Evolutionary conservation across 2,113 vertebrate species (phyloP).

Genomic region (Puntigrus tetrazona): DNA sequence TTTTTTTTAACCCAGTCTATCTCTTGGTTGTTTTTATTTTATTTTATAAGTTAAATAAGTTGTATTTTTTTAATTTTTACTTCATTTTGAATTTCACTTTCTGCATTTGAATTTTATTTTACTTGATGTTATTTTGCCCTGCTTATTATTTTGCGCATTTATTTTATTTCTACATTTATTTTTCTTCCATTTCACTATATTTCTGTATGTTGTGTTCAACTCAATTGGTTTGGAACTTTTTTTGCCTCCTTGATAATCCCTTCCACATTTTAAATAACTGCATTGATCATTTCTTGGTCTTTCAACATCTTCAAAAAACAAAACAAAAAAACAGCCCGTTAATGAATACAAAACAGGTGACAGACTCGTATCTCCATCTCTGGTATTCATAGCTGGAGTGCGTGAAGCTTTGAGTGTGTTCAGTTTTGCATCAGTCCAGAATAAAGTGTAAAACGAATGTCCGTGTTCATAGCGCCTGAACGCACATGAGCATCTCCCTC

Average conservation of each 20-base stretch:
- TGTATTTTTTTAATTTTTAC: no score
- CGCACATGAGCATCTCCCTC: background rate
- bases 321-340: background rate
- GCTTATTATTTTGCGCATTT: no score
- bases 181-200: no score
- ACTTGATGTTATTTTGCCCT: no score
- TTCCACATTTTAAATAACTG: no score
- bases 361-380: background rate
- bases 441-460: slow-evolving; percentile 40
- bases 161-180: no score
- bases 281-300: background rate
- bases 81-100: no score
- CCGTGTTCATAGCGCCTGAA: slow-evolving; percentile 16
- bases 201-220: no score
- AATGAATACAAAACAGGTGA: background rate
- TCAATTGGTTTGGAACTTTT: no score
- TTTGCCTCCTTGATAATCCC: background rate
- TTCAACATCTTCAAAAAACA: background rate
- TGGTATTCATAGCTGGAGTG: slow-evolving; percentile 46
- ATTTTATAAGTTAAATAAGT: no score
- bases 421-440: slow-evolving; percentile 43
- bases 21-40: background rate
- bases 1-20: no score
- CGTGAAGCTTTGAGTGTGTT: slow-evolving; percentile 45
- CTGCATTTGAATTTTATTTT: no score